A percentile compares a stretch with the other conserved stretches of the same genome.
These are phyloP conservation scores for Girardinus metallicus DNA, from an alignment of 2,797 vertebrate genomes.

Conservation along the genomic window DNA sequence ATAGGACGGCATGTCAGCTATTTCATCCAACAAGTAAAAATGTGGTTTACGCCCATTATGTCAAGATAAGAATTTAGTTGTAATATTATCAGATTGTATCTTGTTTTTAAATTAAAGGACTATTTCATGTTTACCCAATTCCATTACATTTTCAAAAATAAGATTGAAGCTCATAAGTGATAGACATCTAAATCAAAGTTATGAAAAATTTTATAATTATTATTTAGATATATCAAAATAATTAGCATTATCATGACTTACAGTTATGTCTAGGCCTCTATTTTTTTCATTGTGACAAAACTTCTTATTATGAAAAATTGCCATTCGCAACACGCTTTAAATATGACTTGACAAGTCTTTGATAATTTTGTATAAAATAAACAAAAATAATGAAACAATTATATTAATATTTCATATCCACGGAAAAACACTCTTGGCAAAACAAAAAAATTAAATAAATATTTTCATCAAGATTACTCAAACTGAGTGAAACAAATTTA, in stretches of 20 bases:
- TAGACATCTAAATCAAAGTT: background rate
- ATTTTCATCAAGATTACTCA: background rate
- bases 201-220: background rate
- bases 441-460: background rate
- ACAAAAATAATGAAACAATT: background rate
- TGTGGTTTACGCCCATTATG: constrained; percentile 67
- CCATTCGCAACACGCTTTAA: background rate
- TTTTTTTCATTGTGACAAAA: background rate
- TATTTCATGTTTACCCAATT: background rate
- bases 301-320: background rate
- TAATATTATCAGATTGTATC: background rate
- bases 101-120: background rate
- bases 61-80: background rate
- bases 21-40: constrained; percentile 83
- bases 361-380: background rate
- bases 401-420: background rate
- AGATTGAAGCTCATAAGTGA: background rate
- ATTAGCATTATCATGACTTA: background rate
- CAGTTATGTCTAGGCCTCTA: background rate
- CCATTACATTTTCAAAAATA: background rate
- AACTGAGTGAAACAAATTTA: background rate
- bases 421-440: background rate
- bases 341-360: background rate
- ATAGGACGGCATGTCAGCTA: constrained; percentile 22
- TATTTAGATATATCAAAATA: background rate